These are phyloP conservation scores for Phanerotoma sp. DNA, from an alignment of 2,888 invertebrate species.

Conservation along the genomic window DNA sequence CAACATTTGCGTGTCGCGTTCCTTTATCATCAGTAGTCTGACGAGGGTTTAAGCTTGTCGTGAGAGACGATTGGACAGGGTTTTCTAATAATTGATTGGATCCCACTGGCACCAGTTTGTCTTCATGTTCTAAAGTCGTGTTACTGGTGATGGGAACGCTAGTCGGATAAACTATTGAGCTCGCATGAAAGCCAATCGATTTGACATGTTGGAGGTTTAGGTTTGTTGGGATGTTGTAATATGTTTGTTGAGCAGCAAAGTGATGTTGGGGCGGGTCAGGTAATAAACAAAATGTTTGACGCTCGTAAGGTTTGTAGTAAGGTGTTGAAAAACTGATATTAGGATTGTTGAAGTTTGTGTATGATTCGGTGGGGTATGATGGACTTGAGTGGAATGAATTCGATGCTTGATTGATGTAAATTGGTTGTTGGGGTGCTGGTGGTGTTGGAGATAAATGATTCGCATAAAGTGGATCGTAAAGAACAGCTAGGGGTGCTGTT, in stretches of 20 bases:
- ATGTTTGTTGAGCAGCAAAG: conserved; percentile 38
- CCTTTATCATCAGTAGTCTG: too few species aligned
- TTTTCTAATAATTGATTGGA: conserved; percentile 3
- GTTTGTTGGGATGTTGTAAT: conserved; percentile 40
- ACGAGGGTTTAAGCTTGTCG: not conserved
- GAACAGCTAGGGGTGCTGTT: conserved; percentile 40
- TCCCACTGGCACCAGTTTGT: not conserved
- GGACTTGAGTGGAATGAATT: conserved; percentile 39
- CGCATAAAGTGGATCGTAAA: conserved; percentile 41
- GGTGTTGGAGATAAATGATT: conserved; percentile 26
- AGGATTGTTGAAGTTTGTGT: conserved; percentile 37
- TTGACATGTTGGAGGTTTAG: conserved; percentile 42
- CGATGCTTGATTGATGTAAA: conserved; percentile 43
- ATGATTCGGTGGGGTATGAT: conserved; percentile 44
- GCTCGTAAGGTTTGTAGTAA: conserved; percentile 46
- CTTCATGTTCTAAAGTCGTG: not conserved
- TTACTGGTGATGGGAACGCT: too few species aligned
- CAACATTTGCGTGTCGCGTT: too few species aligned
- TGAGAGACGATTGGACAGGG: not conserved
- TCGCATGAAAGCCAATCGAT: conserved; percentile 37
- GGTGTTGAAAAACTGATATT: too few species aligned
- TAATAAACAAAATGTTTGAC: conserved; percentile 42
- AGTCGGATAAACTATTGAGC: conserved; percentile 19
- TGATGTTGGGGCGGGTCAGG: conserved; percentile 36
- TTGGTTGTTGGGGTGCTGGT: conserved; percentile 31